phyloP scores from a whole-genome alignment of 2,113 vertebrate species.

The Tonatia bakeri region DNA sequence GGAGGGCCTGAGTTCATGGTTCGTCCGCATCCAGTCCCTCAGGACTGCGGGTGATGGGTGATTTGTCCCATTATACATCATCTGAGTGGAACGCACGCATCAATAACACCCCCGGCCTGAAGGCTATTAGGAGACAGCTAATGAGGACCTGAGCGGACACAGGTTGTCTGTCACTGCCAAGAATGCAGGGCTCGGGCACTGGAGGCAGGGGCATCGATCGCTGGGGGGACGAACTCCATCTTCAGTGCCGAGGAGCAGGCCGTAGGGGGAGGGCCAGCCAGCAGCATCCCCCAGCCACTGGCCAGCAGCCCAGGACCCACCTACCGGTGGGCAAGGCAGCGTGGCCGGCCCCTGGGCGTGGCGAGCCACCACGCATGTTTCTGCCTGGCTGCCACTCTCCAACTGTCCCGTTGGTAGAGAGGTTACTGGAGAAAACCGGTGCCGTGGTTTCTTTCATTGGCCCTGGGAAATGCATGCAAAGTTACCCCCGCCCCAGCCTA shows the following conservation, averaged over 20 bases:
- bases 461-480: neutral
- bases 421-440: neutral
- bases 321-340: rapidly evolving
- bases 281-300: rapidly evolving
- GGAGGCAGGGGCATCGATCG: neutral
- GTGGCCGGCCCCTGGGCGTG: rapidly evolving
- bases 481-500: neutral
- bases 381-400: rapidly evolving
- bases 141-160: neutral
- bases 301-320: neutral
- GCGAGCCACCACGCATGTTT: rapidly evolving
- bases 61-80: conserved; percentile 52
- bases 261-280: rapidly evolving
- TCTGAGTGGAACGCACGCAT: conserved; percentile 37
- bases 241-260: rapidly evolving
- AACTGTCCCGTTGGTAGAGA: no score
- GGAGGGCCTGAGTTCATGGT: conserved; percentile 54
- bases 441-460: neutral
- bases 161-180: neutral
- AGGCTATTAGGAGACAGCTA: conserved; percentile 31
- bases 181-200: neutral
- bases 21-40: conserved; percentile 55
- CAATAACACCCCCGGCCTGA: conserved; percentile 45
- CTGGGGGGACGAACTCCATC: neutral
- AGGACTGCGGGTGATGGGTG: neutral